Evolutionary conservation across 1,140 invertebrate genomes (phyloP), one percentile per base, ranked within the genome.

Genomic region (Varroa destructor): DNA sequence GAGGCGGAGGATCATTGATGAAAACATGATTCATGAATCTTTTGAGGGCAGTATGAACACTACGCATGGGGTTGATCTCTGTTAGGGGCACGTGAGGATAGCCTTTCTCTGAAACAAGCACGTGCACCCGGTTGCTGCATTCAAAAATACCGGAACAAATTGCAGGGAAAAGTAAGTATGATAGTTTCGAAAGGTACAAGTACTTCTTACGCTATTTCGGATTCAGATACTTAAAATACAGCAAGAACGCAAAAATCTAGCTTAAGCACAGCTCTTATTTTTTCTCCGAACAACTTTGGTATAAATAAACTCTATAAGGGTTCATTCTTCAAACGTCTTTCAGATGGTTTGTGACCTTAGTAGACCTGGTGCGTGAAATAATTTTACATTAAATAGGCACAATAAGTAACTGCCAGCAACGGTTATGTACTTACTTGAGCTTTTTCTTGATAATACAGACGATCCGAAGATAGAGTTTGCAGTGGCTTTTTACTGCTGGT

Each of bases 1-100:
- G 91, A 61, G 86, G 85, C 1, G 89, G 87, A 43, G 93, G 84
- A 76, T 89, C 89, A 58, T 87, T 85, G 36, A 90, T 90, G 83
- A 93, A 94, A 76, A 93, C 85, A 81, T 93, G 89, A 85, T 86
- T 73, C 4, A 76, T 91, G 79, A 90, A 94, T 78, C 87, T 89
- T 75, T 89, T 86, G 51, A 95, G 78, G 56, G 89, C 91, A 0
- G 89, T 89, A 81, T 93, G 89, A 40, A 93, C 77, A 81, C 88
- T 93, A 76, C 88, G 86, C 61, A 85, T 84, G 42, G 90, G 90
- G 81, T 92, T 89, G 73, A 95, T 87, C 81, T 93, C 90, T 77
- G 89, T 90, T 12, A 87, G 85, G 55, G 91, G 91, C 73, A 93
- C 84, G 82, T 93, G 89, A 75, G 87, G 84, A 57, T 84, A 82